Conservation (phyloP, 2,113 vertebrate genomes). For the Nycticorax nycticorax region DNA sequence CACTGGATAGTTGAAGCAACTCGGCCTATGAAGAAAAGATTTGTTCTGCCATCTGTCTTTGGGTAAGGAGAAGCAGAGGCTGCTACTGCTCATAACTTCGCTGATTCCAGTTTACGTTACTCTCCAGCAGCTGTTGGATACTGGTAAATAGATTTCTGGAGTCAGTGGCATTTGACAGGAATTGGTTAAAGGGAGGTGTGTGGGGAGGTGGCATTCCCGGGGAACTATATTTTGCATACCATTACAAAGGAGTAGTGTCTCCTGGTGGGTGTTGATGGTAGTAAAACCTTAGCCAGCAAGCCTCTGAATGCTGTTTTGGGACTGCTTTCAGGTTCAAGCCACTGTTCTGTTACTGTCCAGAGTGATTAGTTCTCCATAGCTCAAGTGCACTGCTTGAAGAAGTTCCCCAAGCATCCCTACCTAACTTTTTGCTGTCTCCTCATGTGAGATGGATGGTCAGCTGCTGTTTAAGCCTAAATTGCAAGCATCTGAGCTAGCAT, state of each 20-base stretch:
- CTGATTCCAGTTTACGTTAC: constrained; percentile 9
- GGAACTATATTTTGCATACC: neutral
- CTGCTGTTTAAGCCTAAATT: neutral
- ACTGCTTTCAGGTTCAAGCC: neutral
- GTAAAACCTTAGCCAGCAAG: neutral
- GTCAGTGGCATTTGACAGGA: neutral
- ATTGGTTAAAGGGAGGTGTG: neutral
- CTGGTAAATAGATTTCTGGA: constrained; percentile 1
- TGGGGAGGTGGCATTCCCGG: neutral
- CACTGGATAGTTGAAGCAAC: constrained; percentile 32
- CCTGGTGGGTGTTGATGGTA: neutral
- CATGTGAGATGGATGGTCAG: fast-evolving
- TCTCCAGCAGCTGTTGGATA: neutral
- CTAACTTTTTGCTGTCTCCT: neutral
- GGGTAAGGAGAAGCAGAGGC: constrained; percentile 41
- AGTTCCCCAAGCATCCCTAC: neutral
- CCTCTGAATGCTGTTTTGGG: neutral
- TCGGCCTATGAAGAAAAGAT: constrained; percentile 19
- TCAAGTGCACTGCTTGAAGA: neutral
- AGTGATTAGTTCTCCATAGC: neutral
- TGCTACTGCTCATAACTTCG: neutral
- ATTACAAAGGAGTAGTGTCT: neutral
- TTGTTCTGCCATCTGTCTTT: constrained; percentile 38
- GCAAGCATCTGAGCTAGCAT: neutral
- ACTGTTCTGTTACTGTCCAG: neutral